Conservation (phyloP, 1,140 invertebrate species). For the Hyles euphorbiae region DNA sequence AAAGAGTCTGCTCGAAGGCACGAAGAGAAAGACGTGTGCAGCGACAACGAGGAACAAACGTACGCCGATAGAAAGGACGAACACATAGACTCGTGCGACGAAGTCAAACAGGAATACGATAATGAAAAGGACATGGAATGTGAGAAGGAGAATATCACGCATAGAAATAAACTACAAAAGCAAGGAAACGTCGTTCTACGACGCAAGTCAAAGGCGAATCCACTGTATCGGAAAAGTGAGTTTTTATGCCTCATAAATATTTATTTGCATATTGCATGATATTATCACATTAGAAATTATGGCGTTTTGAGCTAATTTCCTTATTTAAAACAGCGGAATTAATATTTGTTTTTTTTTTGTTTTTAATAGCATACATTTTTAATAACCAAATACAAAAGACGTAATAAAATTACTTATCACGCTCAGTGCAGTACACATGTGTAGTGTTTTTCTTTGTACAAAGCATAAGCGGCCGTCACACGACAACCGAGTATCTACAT, state of each 20-base stretch:
- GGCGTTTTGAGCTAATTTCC: no score
- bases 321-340: no score
- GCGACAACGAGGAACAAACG: slow-evolving; percentile 74
- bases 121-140: slow-evolving; percentile 48
- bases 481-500: no score
- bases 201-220: slow-evolving; percentile 79
- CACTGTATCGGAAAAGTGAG: slow-evolving; percentile 82
- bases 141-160: slow-evolving; percentile 37
- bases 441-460: neutral
- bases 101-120: slow-evolving; percentile 46
- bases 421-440: neutral
- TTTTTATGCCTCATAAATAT: slow-evolving; percentile 2
- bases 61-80: slow-evolving; percentile 25
- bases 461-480: no score
- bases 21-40: slow-evolving; percentile 83
- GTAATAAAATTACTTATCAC: neutral
- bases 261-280: no score
- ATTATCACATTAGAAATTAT: no score
- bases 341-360: no score
- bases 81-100: slow-evolving; percentile 50
- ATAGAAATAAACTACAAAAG: slow-evolving; percentile 62
- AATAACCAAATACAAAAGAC: no score
- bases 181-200: slow-evolving; percentile 78
- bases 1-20: slow-evolving; percentile 82
- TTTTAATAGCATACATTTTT: no score